Percentiles rank a stretch among this genome's conserved stretches.
These are phyloP conservation scores for Scopus umbretta DNA, from an alignment of 2,113 vertebrate species.

Conservation along the genomic window DNA sequence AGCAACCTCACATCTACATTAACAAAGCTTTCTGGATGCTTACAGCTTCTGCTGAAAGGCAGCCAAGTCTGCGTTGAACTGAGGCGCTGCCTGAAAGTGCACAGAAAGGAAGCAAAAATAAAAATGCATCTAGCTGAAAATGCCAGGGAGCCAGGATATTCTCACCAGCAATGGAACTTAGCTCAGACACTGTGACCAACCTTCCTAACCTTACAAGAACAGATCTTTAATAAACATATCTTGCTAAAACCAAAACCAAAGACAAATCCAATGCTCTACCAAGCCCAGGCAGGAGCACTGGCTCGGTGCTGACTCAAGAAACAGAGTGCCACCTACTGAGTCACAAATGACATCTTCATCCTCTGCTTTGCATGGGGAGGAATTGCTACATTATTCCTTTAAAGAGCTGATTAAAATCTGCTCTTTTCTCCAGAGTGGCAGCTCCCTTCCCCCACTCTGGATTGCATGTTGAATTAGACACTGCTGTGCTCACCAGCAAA, in stretches of 20 bases:
- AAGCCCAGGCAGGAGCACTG: background rate
- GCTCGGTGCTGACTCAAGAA: background rate
- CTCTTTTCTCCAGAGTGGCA: background rate
- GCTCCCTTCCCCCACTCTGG: background rate
- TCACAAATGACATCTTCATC: background rate
- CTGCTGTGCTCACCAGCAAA: background rate
- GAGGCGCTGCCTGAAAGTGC: background rate
- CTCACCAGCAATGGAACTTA: background rate
- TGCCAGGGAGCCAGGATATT: background rate
- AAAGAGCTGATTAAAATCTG: background rate
- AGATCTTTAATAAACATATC: background rate
- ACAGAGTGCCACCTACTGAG: constrained; percentile 41
- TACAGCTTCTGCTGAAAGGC: background rate
- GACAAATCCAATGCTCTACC: background rate
- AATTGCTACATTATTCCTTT: background rate
- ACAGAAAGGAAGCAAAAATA: background rate
- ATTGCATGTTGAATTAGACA: background rate
- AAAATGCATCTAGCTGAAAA: background rate
- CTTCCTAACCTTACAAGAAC: background rate
- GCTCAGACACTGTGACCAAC: background rate
- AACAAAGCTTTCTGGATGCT: background rate
- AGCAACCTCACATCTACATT: background rate
- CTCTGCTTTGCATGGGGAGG: background rate
- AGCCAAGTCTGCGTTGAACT: background rate
- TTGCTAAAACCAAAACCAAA: background rate